phyloP scores from a whole-genome alignment of 92 coral and sea anemone genomes.

The Bergia puertoricense region DNA sequence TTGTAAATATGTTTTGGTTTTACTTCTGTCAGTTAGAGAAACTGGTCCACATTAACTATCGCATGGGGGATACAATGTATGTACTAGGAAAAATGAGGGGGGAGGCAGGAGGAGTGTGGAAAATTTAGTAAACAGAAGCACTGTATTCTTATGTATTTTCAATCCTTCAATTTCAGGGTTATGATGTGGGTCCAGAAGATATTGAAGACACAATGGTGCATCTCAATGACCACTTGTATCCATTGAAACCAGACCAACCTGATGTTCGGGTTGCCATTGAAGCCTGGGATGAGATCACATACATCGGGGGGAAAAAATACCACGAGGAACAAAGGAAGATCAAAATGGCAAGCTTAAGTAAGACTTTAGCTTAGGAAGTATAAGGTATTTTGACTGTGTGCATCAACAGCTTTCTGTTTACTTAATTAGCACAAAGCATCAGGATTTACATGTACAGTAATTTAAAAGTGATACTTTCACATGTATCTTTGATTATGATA shows the following conservation, averaged over 20 bases:
- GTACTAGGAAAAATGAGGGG: neutral
- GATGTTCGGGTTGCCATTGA: slow-evolving; percentile 42
- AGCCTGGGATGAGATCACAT: slow-evolving; percentile 44
- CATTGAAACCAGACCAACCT: slow-evolving; percentile 11
- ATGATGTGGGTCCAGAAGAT: neutral
- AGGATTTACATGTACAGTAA: no score
- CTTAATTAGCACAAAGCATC: no score
- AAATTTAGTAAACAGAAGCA: no score
- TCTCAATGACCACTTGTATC: slow-evolving; percentile 5
- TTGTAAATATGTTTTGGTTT: neutral
- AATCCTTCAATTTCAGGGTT: slow-evolving; percentile 2
- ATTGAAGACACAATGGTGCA: slow-evolving; percentile 8
- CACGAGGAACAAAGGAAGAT: neutral
- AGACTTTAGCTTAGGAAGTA: neutral
- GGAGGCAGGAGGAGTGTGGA: neutral
- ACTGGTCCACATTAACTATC: no score
- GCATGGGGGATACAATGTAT: no score
- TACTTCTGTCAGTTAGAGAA: no score
- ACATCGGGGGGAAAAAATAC: neutral
- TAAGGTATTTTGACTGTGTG: no score
- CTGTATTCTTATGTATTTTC: no score
- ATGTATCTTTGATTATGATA: no score
- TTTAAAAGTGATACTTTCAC: no score
- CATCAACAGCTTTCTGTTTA: no score
- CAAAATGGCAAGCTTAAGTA: neutral